phyloP scores from a whole-genome alignment of 2,797 vertebrate species.

The Ceryle rudis region DNA sequence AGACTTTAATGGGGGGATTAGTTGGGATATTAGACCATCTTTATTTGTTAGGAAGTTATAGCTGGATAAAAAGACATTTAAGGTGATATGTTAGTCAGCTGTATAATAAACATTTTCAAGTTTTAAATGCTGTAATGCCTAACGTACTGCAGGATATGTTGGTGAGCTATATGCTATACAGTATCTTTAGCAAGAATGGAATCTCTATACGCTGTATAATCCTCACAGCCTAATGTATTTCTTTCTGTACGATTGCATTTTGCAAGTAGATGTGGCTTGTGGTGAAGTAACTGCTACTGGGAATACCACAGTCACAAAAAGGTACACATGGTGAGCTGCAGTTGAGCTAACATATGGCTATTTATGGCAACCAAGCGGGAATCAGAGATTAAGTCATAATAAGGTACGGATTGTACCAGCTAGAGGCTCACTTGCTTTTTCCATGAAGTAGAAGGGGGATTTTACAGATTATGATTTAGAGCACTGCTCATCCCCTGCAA shows the following conservation, averaged over 20 bases:
- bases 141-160: not conserved
- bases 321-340: conserved; percentile 22
- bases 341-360: conserved; percentile 42
- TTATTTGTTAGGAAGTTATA: not conserved
- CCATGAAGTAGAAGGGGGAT: conserved; percentile 13
- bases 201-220: not conserved
- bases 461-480: conserved; percentile 2
- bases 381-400: conserved; percentile 55
- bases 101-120: not conserved
- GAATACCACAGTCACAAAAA: conserved; percentile 25
- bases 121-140: not conserved
- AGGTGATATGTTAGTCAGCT: not conserved
- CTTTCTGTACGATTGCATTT: not conserved
- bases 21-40: not conserved
- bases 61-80: not conserved
- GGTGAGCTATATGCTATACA: not conserved
- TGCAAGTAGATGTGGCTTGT: conserved; percentile 23
- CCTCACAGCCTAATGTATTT: not conserved
- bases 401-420: conserved; percentile 24
- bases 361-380: conserved; percentile 40
- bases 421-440: not conserved
- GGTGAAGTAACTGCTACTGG: not conserved
- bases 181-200: not conserved
- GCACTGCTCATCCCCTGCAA: not conserved
- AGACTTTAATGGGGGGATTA: not conserved